Base-by-base conservation (phyloP, 2,797 vertebrate genomes). In the Malurus splendens region DNA sequence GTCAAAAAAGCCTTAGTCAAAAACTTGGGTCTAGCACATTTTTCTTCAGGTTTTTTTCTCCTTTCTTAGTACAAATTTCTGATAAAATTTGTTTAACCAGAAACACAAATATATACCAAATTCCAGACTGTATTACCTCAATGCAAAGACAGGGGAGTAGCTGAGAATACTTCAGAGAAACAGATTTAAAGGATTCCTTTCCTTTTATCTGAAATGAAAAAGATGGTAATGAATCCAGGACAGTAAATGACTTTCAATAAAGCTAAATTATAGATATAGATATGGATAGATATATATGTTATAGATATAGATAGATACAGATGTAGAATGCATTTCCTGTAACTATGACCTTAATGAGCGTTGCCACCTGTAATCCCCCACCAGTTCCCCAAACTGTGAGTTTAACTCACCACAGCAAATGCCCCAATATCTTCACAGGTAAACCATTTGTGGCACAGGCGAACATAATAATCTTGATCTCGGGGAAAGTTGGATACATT, bases 91-190 rank as follows among this genome's bases (percentile, higher is more conserved):
- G 6, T 72, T 83, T 75, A 55, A 85, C 42, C n/a, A 41, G 54
- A 85, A 91, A 80, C 45, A 73, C 7, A 66, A 65, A 20, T 54
- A 59, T 72, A 36, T 39, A 64, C 39, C 23, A 56, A 75, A 80
- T 45, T 75, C 24, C 59, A 91, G 48, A 64, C 32, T 64, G 28
- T 32, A 45, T 96, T 97, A 99, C 98, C 98, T 99, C 98, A 36
- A 99, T 98, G 89, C 98, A 99, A 45, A 99, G 97, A 82, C 98
- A 98, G 44, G 98, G 98, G 36, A 98, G 82, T 64, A 97, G 95
- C 90, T 96, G 94, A 39, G 96, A 72, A 82, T 97, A 98, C 4
- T 60, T 86, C 41, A 98, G 93, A 39, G 93, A 96, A 60, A 90
- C 75, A 0, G 79, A 96, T 94, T 97, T 98, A 5, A 95, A 45